Base-by-base conservation (phyloP, 2,113 vertebrate genomes). In the Cephalopholis sonnerati region DNA sequence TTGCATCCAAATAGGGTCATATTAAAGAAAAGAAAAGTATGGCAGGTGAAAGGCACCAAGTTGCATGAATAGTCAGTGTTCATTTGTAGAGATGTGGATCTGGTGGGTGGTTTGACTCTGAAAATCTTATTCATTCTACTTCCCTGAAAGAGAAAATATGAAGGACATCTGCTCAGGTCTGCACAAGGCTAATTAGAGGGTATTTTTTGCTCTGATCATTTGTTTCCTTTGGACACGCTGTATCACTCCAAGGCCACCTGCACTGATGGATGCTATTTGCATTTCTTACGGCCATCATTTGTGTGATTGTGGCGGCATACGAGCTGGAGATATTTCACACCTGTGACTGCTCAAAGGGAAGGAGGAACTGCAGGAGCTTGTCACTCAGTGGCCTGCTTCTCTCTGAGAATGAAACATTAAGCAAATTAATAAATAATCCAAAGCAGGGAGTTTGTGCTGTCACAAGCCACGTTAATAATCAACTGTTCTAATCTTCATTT, bases 191-290 rank as follows among this genome's bases (percentile, higher is more conserved):
- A 57, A 87, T 85, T 67, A 74, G 17, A 10, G 25, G 20, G 11
- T 68, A 82, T 68, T 74, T 36, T 78, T 77, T 27, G 29, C 70
- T 71, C 55, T 70, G 70, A n/a, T 73, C 57, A 84, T 89, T 79
- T 61, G 74, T 85, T 77, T 90, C 84, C 82, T 73, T 81, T 84
- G 75, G 87, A 74, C 82, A 77, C 4, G 20, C 80, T 74, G 27
- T 66, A 86, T 89, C 66, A 71, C 77, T 70, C 79, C 55, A 64
- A 74, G 57, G 66, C 82, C 86, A 82, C 80, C 68, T 86, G 74
- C 8, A 63, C 74, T 83, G 63, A 84, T 65, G 79, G 59, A 70
- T 68, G 58, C 75, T 72, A 69, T 82, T 80, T 84, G 65, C 75
- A 75, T 82, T 87, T 84, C 74, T 55, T 59, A 53, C 8, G 5